A percentile compares a stretch with the other conserved stretches of the same genome.
Conservation (phyloP, 2,888 invertebrate species). For the Tortrix viridana region DNA sequence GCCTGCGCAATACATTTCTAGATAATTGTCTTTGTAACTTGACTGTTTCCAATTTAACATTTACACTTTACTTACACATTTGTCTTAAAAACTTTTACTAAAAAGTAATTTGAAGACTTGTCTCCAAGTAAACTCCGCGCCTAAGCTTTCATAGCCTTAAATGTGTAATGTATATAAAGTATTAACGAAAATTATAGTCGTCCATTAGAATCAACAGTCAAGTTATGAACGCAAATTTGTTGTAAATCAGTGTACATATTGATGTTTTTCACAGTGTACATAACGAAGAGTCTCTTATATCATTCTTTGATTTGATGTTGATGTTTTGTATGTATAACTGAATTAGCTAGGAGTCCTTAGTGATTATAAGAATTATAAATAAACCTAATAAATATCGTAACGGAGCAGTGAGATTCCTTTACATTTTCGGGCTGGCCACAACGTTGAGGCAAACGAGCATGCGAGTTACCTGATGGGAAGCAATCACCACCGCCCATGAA, state of each 20-base stretch:
- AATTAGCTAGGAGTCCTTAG: slow-evolving; percentile 16
- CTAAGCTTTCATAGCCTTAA: not conserved
- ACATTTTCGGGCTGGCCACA: not conserved
- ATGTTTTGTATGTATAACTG: slow-evolving; percentile 40
- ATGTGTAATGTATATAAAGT: slow-evolving; percentile 4
- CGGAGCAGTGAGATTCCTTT: not conserved
- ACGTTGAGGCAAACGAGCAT: too few relatives aligned
- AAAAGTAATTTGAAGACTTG: slow-evolving; percentile 12
- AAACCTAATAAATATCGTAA: not conserved
- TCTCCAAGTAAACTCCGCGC: not conserved
- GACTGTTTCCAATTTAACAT: slow-evolving; percentile 18
- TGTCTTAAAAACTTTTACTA: slow-evolving; percentile 12
- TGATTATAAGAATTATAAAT: slow-evolving; percentile 23
- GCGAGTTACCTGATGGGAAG: too few relatives aligned
- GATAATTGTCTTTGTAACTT: slow-evolving; percentile 26
- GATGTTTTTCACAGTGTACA: slow-evolving; percentile 55
- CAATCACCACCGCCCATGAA: too few relatives aligned
- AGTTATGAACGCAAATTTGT: slow-evolving; percentile 41
- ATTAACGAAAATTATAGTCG: slow-evolving; percentile 16
- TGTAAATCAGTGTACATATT: slow-evolving; percentile 59
- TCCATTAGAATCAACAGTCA: slow-evolving; percentile 41
- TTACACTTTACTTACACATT: slow-evolving; percentile 12
- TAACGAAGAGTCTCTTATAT: slow-evolving; percentile 61
- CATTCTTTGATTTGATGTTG: slow-evolving; percentile 53
- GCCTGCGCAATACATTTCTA: slow-evolving; percentile 48